Evolutionary conservation across 2,888 invertebrate species (phyloP), one percentile per base, ranked within the genome.

Genomic region (Eupeodes latifasciatus): DNA sequence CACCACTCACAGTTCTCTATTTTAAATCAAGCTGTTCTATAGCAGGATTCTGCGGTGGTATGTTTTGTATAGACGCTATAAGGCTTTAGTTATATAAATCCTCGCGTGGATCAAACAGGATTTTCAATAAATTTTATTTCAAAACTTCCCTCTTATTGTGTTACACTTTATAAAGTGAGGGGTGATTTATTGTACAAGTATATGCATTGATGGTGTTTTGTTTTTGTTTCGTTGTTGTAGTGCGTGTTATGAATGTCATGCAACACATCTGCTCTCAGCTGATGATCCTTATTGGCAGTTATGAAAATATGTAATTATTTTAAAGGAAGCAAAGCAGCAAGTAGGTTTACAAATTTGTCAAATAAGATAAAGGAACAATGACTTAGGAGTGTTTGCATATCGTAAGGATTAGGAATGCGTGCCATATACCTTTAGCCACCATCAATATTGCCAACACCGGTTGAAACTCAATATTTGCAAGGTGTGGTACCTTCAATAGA

Each of bases 211-310:
- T 87, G 87, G 84, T 83, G 80, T 75, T 66, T 55, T 71, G 19
- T 67, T 66, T 66, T 49, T 51, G 49, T 16, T 19, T 14, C 12
- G 12, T 62, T 12, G 0, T 61, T 44, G 19, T n/a, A 27, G 27
- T 27, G 27, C 27, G 27, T 27, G 67, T 40, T 44, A 12, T 72
- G 55, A 16, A 51, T 55, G 62, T 51, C 34, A 40, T 16, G 44
- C 44, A 34, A 75, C 66, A 81, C 87, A 87, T 84, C 83, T 87
- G 87, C 84, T 80, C 84, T 80, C 86, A 87, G 87, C 87, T 87
- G 87, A 85, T 87, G 84, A 81, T 81, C 72, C 61, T 85, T 72
- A 40, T 14, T 76, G 77, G 80, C 84, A 83, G 83, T 87, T 87
- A 87, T 76, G 79, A 79, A 80, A 80, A 66, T 78, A 61, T 27